Conservation (phyloP, 2,888 invertebrate genomes). For the Polylopha cassiicola region DNA sequence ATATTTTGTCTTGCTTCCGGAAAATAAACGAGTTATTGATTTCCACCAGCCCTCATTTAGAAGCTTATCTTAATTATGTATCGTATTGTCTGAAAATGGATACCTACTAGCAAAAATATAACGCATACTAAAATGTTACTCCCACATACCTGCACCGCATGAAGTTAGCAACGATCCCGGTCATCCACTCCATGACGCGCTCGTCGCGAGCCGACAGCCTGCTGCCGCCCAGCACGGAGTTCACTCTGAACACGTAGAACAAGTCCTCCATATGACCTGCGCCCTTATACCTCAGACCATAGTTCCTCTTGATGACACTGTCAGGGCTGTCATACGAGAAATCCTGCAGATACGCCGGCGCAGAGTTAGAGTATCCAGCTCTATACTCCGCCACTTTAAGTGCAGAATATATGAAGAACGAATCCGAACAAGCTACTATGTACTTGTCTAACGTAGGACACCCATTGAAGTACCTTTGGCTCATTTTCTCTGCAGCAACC, state of each 20-base stretch:
- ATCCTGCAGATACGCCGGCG: slow-evolving; percentile 62
- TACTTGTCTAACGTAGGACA: slow-evolving; percentile 25
- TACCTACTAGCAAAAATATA: too few species aligned
- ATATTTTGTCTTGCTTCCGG: too few species aligned
- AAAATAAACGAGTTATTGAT: too few species aligned
- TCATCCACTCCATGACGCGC: slow-evolving; percentile 30
- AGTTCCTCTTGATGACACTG: slow-evolving; percentile 47
- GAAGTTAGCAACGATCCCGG: slow-evolving; percentile 28
- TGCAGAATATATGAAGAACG: slow-evolving; percentile 31
- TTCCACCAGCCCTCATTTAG: too few species aligned
- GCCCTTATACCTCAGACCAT: slow-evolving; percentile 42
- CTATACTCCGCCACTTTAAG: slow-evolving; percentile 33
- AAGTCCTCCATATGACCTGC: slow-evolving; percentile 63
- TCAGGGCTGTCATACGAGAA: slow-evolving; percentile 59
- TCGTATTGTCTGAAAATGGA: too few species aligned
- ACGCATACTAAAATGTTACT: slow-evolving; percentile 5
- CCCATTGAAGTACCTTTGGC: slow-evolving; percentile 28
- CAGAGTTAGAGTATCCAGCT: slow-evolving; percentile 26
- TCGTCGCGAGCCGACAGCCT: slow-evolving; percentile 25
- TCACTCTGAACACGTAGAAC: slow-evolving; percentile 52
- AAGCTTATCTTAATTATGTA: too few species aligned
- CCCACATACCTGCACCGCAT: slow-evolving; percentile 27
- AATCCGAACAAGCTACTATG: slow-evolving; percentile 27
- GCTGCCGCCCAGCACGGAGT: slow-evolving; percentile 28
- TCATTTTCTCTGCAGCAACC: slow-evolving; percentile 24